phyloP scores from a whole-genome alignment of 2,888 invertebrate species.

The Philaethria dido region DNA sequence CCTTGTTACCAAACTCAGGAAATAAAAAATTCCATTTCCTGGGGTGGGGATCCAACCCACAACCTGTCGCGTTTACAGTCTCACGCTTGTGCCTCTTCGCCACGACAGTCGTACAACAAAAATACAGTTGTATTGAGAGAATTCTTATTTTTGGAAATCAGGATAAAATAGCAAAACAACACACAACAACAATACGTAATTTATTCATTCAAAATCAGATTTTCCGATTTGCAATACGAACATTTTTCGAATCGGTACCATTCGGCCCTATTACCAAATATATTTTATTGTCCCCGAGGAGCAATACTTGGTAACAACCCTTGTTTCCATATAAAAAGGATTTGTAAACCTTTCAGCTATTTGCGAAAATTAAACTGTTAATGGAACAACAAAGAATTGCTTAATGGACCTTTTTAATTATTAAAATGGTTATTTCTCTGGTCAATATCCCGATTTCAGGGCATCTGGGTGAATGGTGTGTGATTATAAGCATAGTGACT shows the following conservation, averaged over 20 bases:
- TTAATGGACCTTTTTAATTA: conserved; percentile 15
- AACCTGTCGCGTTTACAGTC: no score
- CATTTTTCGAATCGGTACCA: conserved; percentile 20
- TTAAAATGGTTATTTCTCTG: conserved; percentile 1
- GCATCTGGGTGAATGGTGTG: no score
- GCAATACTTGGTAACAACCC: conserved; percentile 38
- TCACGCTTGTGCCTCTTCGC: no score
- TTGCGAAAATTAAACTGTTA: conserved; percentile 27
- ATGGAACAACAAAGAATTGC: conserved; percentile 25
- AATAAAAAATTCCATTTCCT: no score
- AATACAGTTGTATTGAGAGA: no score
- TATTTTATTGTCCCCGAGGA: conserved; percentile 38
- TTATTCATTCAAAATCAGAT: conserved; percentile 16
- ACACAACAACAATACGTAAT: not conserved
- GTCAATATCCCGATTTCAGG: not conserved
- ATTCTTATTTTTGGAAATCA: no score
- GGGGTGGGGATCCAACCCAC: no score
- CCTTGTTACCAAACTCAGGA: no score
- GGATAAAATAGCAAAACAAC: not conserved
- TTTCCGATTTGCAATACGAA: conserved; percentile 7
- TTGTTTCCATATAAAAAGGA: conserved; percentile 39
- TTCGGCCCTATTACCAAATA: conserved; percentile 38
- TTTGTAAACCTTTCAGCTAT: conserved; percentile 35
- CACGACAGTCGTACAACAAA: no score
- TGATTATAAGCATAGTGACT: no score